phyloP scores from a whole-genome alignment of 2,113 vertebrate species.

The Isichthys henryi region DNA sequence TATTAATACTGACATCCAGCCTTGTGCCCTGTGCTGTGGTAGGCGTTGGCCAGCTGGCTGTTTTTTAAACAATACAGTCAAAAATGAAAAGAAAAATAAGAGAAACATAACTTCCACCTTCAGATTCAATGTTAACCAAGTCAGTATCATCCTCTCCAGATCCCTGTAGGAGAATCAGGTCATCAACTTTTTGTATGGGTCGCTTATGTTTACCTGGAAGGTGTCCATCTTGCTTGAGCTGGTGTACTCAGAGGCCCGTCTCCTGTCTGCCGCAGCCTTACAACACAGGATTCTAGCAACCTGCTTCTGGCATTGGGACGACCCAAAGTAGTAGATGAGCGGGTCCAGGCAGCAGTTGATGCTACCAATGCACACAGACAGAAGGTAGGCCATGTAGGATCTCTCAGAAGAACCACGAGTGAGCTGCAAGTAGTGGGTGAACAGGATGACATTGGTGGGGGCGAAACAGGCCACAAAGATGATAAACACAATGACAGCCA shows the following conservation, averaged over 20 bases:
- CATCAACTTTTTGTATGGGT: conserved; percentile 71
- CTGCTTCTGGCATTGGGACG: conserved; percentile 81
- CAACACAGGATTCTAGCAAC: conserved; percentile 57
- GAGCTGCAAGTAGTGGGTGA: conserved; percentile 72
- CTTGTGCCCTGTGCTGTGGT: background rate
- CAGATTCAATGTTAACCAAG: background rate
- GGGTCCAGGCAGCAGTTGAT: conserved; percentile 87
- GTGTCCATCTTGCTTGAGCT: conserved; percentile 53
- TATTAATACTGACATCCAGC: background rate
- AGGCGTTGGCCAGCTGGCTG: background rate
- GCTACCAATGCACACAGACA: conserved; percentile 78
- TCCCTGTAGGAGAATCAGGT: conserved; percentile 4
- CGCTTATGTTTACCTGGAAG: conserved; percentile 49
- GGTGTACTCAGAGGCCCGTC: conserved; percentile 22
- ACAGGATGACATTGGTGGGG: conserved; percentile 81
- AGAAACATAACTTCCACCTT: background rate
- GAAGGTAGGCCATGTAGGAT: conserved; percentile 77
- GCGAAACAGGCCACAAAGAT: conserved; percentile 83
- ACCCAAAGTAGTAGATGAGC: conserved; percentile 86
- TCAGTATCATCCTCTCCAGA: background rate
- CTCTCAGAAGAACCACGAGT: conserved; percentile 49
- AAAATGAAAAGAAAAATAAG: background rate
- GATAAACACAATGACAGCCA: conserved; percentile 73
- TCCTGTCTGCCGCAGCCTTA: conserved; percentile 46
- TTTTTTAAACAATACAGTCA: background rate